phyloP scores from a whole-genome alignment of 2,888 invertebrate species.

The Myopa tessellatipennis region DNA sequence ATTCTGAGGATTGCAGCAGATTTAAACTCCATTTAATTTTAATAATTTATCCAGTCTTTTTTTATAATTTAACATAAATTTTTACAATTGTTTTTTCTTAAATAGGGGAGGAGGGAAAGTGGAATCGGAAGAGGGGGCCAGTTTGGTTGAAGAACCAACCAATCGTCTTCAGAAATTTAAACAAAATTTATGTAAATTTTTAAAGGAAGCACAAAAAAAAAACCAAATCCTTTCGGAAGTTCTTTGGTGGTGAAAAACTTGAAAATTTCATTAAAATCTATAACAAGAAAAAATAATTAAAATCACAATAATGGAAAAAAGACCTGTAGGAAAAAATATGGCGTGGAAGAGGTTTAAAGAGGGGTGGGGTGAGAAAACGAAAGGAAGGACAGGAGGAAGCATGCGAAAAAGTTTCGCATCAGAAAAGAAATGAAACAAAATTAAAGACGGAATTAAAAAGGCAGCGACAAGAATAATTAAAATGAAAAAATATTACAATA shows the following conservation, averaged over 20 bases:
- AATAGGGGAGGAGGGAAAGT: neutral
- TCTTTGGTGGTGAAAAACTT: constrained; percentile 30
- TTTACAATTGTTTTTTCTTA: neutral
- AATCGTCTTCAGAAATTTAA: neutral
- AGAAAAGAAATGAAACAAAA: neutral
- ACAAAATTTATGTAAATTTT: constrained; percentile 14
- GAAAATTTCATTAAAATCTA: constrained; percentile 33
- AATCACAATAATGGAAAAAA: constrained; percentile 17
- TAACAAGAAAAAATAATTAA: constrained; percentile 38
- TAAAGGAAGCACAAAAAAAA: neutral
- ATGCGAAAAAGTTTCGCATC: neutral
- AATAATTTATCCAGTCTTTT: neutral
- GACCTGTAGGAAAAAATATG: constrained; percentile 13
- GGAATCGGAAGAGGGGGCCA: no score
- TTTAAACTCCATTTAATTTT: no score
- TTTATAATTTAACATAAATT: neutral
- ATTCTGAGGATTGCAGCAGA: no score
- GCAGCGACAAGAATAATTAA: constrained; percentile 24
- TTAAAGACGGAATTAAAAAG: neutral
- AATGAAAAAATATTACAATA: constrained; percentile 25
- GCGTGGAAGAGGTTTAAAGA: neutral
- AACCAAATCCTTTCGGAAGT: constrained; percentile 48
- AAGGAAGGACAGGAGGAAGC: neutral
- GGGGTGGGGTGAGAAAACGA: neutral
- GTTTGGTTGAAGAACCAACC: no score